Percentiles rank a stretch among this genome's conserved stretches.
These are phyloP conservation scores for Palloptera scutellata DNA, from an alignment of 2,888 invertebrate genomes.

Conservation along the genomic window DNA sequence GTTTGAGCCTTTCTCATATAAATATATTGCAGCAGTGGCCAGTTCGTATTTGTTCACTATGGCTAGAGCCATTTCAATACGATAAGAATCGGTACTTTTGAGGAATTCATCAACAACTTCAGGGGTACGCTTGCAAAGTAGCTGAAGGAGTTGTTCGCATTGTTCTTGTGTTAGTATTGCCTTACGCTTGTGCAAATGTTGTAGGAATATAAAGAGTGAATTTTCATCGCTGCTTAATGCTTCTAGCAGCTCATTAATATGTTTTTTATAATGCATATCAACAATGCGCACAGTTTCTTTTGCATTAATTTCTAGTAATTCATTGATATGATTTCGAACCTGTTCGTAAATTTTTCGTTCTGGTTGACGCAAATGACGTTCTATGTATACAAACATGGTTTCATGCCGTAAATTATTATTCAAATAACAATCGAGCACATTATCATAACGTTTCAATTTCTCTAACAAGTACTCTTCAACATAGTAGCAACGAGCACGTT, in stretches of 20 bases:
- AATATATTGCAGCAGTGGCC: conserved; percentile 74
- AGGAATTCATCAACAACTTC: conserved; percentile 67
- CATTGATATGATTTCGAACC: conserved; percentile 64
- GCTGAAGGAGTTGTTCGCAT: conserved; percentile 70
- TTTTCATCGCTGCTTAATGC: conserved; percentile 43
- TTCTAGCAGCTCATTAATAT: conserved; percentile 64
- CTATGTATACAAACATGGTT: conserved; percentile 70
- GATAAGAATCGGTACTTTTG: conserved; percentile 67
- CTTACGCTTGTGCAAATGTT: conserved; percentile 67
- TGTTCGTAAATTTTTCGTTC: conserved; percentile 65
- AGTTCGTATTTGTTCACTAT: conserved; percentile 72
- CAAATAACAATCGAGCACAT: conserved; percentile 75
- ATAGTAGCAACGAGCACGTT: conserved; percentile 73
- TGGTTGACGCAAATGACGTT: conserved; percentile 62
- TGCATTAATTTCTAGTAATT: conserved; percentile 70
- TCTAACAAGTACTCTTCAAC: conserved; percentile 77
- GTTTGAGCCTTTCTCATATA: conserved; percentile 79
- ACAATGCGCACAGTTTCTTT: conserved; percentile 72
- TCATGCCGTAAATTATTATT: conserved; percentile 70
- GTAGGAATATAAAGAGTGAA: conserved; percentile 68
- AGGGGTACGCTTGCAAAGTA: conserved; percentile 70
- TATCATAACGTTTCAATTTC: conserved; percentile 69
- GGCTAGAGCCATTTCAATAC: conserved; percentile 71
- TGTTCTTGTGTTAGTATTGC: conserved; percentile 63
- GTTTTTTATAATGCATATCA: conserved; percentile 67